Evolutionary conservation across 2,113 vertebrate species (phyloP).

Genomic region (Pelmatolapia mariae): DNA sequence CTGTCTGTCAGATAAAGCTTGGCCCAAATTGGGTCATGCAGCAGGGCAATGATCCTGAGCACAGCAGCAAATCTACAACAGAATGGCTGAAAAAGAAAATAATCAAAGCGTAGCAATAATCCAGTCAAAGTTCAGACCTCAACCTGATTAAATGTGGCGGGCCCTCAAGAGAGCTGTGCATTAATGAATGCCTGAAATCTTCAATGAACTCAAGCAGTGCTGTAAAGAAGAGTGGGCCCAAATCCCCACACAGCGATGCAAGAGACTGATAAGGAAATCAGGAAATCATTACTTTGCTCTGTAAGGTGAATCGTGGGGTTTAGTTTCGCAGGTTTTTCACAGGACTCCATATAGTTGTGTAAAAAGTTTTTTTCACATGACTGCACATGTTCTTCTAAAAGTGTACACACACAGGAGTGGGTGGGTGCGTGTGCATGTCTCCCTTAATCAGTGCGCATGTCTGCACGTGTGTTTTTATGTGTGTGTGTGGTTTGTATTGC

Average conservation of each 20-base stretch:
- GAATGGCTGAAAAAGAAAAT: neutral
- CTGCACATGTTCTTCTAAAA: neutral
- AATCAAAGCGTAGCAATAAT: neutral
- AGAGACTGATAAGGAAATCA: neutral
- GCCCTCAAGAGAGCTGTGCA: neutral
- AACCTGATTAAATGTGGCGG: neutral
- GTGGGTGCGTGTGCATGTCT: conserved; percentile 12
- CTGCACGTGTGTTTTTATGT: conserved; percentile 28
- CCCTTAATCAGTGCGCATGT: conserved; percentile 49
- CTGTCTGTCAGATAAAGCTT: neutral
- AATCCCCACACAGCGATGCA: neutral
- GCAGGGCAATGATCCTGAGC: neutral
- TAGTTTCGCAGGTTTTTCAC: neutral
- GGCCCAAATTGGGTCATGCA: neutral
- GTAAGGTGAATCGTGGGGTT: neutral
- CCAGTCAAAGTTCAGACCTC: neutral
- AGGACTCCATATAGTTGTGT: neutral
- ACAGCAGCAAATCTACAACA: neutral
- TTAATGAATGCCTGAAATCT: neutral
- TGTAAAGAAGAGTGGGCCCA: neutral
- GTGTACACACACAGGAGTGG: conserved; percentile 1
- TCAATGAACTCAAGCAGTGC: neutral
- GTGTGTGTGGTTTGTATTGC: conserved; percentile 75
- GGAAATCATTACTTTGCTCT: neutral
- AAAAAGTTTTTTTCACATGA: neutral